A percentile compares a stretch with the other conserved stretches of the same genome.
Evolutionary conservation across 2,888 invertebrate species (phyloP).

Genomic region (Melanostoma scalare): DNA sequence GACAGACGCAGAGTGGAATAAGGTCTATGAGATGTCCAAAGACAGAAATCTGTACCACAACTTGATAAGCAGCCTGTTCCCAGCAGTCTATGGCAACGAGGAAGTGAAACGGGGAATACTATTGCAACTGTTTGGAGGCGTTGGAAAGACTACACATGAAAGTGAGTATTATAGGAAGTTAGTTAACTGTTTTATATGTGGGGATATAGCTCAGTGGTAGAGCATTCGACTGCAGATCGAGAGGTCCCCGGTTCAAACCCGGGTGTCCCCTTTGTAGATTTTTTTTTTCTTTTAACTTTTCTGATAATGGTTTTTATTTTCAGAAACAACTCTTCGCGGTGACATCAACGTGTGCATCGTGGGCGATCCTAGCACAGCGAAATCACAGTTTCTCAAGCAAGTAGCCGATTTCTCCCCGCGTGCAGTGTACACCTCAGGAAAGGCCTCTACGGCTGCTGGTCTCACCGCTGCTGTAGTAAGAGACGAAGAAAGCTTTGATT

Average conservation of each 20-base stretch:
- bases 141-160: constrained; percentile 96
- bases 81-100: constrained; percentile 97
- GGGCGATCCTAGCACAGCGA: constrained; percentile 99
- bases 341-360: constrained; percentile 99
- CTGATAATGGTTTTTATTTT: constrained; percentile 36
- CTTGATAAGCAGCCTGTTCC: constrained; percentile 95
- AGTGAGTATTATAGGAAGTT: constrained; percentile 80
- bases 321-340: constrained; percentile 94
- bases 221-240: constrained; percentile 77
- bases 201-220: constrained; percentile 77
- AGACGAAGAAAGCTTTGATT: constrained; percentile 98
- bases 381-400: constrained; percentile 97
- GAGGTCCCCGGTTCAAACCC: constrained; percentile 77
- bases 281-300: constrained; percentile 45
- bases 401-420: constrained; percentile 96
- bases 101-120: constrained; percentile 96
- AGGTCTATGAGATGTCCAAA: constrained; percentile 97
- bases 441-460: constrained; percentile 98
- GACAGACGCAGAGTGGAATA: constrained; percentile 96
- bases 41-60: constrained; percentile 95
- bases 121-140: constrained; percentile 98
- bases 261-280: constrained; percentile 74
- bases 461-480: constrained; percentile 98
- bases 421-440: constrained; percentile 99
- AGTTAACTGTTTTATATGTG: constrained; percentile 24